These are phyloP conservation scores for Sipha flava DNA, from an alignment of 1,140 invertebrate species.

Conservation along the genomic window DNA sequence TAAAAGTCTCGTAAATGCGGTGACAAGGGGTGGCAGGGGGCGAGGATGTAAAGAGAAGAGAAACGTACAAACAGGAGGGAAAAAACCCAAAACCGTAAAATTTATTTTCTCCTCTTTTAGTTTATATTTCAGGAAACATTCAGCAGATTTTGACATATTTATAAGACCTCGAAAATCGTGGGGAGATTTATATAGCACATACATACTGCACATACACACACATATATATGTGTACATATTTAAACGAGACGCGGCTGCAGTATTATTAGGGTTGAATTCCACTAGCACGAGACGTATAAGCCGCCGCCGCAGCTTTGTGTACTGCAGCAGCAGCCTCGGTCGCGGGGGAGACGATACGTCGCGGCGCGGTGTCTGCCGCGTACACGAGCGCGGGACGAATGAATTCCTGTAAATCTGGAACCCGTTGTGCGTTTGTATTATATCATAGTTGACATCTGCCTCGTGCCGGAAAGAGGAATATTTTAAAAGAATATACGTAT, in stretches of 20 bases:
- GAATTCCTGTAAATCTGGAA: constrained; percentile 30
- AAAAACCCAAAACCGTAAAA: not conserved
- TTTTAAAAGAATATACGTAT: not conserved
- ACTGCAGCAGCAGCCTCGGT: not conserved
- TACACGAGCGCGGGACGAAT: not conserved
- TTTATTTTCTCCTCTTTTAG: not conserved
- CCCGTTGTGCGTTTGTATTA: constrained; percentile 23
- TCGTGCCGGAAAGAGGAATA: constrained; percentile 22
- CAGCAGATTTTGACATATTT: constrained; percentile 28
- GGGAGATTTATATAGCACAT: constrained; percentile 7
- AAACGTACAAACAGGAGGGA: not conserved
- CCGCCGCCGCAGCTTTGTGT: not conserved
- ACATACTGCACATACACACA: not conserved
- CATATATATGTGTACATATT: not conserved
- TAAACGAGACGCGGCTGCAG: not conserved
- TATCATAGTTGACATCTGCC: constrained; percentile 27
- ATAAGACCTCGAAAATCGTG: constrained; percentile 25
- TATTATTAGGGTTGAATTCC: constrained; percentile 12
- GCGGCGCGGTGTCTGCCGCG: not conserved
- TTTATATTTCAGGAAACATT: constrained; percentile 8
- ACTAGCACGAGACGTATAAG: not conserved
- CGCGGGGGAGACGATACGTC: not conserved
- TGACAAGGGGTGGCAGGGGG: too few relatives aligned
- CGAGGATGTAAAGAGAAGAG: not conserved
- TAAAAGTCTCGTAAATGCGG: too few relatives aligned